These are phyloP conservation scores for Sebastes flavidus DNA, from an alignment of 2,797 vertebrate species.

Conservation along the genomic window DNA sequence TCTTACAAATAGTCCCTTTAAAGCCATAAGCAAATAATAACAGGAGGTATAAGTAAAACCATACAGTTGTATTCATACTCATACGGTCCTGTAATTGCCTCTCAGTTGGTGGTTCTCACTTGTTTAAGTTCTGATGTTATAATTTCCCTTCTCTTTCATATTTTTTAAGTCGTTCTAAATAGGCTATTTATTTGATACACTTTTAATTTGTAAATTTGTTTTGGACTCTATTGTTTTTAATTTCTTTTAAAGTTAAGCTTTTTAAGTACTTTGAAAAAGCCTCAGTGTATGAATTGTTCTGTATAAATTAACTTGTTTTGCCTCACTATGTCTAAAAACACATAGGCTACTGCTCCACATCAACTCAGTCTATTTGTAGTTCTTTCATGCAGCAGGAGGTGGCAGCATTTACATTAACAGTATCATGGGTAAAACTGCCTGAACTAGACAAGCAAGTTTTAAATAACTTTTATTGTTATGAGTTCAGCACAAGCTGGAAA, in stretches of 20 bases:
- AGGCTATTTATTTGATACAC: not conserved
- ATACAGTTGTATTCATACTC: not conserved
- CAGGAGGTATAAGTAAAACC: not conserved
- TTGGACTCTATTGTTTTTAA: not conserved
- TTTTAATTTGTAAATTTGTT: not conserved
- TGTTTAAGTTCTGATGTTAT: not conserved
- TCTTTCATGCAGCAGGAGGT: slow-evolving; percentile 14
- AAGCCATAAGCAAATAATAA: not conserved
- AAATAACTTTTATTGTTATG: no score
- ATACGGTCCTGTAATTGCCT: not conserved
- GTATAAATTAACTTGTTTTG: not conserved
- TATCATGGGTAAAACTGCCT: not conserved
- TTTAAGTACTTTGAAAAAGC: not conserved
- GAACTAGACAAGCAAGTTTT: not conserved
- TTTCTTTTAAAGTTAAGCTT: not conserved
- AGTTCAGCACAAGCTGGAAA: not conserved
- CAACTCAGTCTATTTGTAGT: not conserved
- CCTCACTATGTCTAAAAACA: not conserved
- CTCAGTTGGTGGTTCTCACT: not conserved
- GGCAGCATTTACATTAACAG: slow-evolving; percentile 6
- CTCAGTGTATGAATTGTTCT: not conserved
- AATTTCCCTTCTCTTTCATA: not conserved
- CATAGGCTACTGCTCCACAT: not conserved
- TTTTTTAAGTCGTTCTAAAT: not conserved
- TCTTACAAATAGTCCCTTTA: no score